These are phyloP conservation scores for Lepus timidus DNA, from an alignment of 2,113 vertebrate genomes.

Conservation along the genomic window DNA sequence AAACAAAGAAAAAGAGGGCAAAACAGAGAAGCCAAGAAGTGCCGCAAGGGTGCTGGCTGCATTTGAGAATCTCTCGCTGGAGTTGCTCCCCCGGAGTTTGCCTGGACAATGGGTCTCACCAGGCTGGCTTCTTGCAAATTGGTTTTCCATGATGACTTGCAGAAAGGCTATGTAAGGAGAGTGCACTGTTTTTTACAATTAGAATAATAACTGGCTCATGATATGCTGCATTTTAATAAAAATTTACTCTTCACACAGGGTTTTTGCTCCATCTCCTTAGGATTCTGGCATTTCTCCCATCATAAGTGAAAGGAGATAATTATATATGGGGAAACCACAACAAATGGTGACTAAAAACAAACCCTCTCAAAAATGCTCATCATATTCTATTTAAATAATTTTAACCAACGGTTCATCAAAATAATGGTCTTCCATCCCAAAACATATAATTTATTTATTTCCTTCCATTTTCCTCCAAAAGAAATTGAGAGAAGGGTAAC, in stretches of 20 bases:
- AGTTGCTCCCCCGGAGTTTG: not conserved
- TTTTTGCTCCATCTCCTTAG: constrained; percentile 47
- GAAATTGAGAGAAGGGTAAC: not conserved
- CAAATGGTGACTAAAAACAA: constrained; percentile 26
- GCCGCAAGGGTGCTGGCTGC: not conserved
- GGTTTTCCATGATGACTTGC: not conserved
- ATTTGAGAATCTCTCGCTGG: not conserved
- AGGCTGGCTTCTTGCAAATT: not conserved
- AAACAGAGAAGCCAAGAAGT: not conserved
- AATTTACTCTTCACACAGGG: not conserved
- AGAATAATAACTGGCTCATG: not conserved
- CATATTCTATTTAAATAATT: constrained; percentile 45
- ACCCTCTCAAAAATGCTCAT: not conserved
- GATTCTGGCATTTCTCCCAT: not conserved
- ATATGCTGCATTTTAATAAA: constrained; percentile 21
- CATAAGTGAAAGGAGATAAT: not conserved
- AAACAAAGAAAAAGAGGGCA: not conserved
- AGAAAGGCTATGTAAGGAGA: not conserved
- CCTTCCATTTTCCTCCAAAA: constrained; percentile 2
- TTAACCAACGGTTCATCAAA: not conserved
- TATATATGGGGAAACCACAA: not conserved
- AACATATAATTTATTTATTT: constrained; percentile 7
- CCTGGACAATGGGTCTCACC: not conserved
- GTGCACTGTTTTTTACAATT: not conserved
- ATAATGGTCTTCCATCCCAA: not conserved